phyloP scores from a whole-genome alignment of 2,797 vertebrate species.

The Limnodromus scolopaceus region DNA sequence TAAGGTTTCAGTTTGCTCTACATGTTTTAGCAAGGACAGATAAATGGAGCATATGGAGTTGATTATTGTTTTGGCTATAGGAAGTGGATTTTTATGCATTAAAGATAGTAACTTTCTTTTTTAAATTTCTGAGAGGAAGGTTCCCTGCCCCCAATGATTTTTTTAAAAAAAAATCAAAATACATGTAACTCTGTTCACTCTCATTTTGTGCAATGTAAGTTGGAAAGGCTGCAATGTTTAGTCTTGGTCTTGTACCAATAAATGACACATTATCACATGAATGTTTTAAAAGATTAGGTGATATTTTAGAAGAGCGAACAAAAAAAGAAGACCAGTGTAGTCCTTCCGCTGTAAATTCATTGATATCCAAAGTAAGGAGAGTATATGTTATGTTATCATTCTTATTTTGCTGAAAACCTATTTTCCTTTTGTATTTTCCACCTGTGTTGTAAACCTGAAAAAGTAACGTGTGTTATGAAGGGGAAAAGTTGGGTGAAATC shows the following conservation, averaged over 20 bases:
- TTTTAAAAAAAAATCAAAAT: neutral
- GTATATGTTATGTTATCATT: neutral
- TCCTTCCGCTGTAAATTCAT: neutral
- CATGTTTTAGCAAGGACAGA: neutral
- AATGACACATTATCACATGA: constrained; percentile 29
- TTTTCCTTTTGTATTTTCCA: neutral
- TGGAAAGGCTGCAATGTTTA: neutral
- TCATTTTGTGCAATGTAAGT: neutral
- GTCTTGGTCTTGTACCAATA: constrained; percentile 30
- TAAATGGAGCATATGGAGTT: constrained; percentile 35
- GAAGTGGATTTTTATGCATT: constrained; percentile 49
- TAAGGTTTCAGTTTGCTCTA: neutral
- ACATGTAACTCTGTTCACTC: neutral
- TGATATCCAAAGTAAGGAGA: neutral
- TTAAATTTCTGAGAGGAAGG: constrained; percentile 4
- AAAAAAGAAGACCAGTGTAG: neutral
- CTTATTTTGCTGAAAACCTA: neutral
- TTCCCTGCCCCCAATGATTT: neutral
- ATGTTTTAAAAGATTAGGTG: constrained; percentile 51
- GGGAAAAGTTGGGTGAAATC: constrained; percentile 53
- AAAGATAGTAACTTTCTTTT: constrained; percentile 47
- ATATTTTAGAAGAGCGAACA: neutral
- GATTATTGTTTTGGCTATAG: constrained; percentile 48
- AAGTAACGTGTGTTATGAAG: constrained; percentile 11
- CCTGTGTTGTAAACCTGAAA: constrained; percentile 9